Evolutionary conservation across 2,888 invertebrate species (phyloP), one percentile per base, ranked within the genome.

Genomic region (Thereva nobilitata): DNA sequence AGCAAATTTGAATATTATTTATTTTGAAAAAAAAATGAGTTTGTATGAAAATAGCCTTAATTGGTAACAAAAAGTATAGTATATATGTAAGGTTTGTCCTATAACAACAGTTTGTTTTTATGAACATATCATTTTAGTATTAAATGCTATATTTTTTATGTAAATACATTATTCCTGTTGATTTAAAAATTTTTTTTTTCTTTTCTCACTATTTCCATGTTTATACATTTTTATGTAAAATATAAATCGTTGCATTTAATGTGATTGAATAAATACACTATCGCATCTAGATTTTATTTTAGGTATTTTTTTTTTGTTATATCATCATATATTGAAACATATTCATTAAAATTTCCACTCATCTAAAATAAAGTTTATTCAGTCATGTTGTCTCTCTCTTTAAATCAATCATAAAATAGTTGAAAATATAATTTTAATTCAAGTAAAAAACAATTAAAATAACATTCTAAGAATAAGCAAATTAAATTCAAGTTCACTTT

Each of bases 401-500:
- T 23, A 23, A 23, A 23, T 23, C 23, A 23, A 23, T 23, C 23
- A 23, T 23, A 23, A 50, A 23, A 50, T 8, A 12, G 42, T 35
- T 61, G 38, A 40, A 10, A 23, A 9, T 40, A 12, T 55, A 6
- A 10, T 38, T 53, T 38, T 57, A 23, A 47, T 49, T 38, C 23
- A 61, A 61, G 10, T 47, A 49, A 61, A 23, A 37, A 53, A 55
- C 47, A 65, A 37, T n/a, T 42, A 41, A 52, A 38, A 34, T 55
- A 54, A 47, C 40, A 55, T 12, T 65, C 49, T 56, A 66, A 56
- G 49, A 64, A 64, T 64, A 66, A 66, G 55, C 49, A 54, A 53
- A 63, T 61, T 67, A 54, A 53, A 59, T 52, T 63, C 63, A 69
- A 52, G 52, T 49, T 64, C 55, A 61, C 53, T 66, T 56, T 63